phyloP scores from a whole-genome alignment of 2,113 vertebrate genomes.

The Pterocles orientalis region DNA sequence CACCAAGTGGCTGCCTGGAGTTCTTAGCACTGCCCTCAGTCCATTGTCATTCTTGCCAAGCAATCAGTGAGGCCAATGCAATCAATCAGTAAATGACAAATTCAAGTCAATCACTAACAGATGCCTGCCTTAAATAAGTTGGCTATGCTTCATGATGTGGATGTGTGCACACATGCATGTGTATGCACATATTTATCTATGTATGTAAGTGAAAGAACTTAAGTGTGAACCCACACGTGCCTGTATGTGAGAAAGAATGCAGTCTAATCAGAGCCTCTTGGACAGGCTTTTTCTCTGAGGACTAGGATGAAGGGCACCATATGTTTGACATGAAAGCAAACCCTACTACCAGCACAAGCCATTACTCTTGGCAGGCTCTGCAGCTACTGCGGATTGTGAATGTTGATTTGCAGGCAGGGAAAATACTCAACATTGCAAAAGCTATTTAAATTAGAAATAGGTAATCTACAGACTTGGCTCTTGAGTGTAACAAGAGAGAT shows the following conservation, averaged over 20 bases:
- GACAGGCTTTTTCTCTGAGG: not conserved
- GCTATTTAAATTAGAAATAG: not conserved
- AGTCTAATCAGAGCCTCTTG: not conserved
- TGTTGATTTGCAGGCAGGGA: not conserved
- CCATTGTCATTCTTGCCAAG: not conserved
- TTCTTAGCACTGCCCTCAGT: not conserved
- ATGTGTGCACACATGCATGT: not conserved
- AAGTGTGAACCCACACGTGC: fast-evolving
- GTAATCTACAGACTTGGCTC: not conserved
- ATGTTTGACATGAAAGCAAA: not conserved
- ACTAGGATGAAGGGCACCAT: not conserved
- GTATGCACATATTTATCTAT: not conserved
- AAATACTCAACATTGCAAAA: not conserved
- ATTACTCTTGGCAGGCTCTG: not conserved
- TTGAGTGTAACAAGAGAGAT: not conserved
- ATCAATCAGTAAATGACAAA: not conserved
- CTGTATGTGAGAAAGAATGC: not conserved
- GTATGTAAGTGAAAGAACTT: not conserved
- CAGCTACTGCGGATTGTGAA: not conserved
- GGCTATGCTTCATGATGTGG: not conserved
- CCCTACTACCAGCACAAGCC: not conserved
- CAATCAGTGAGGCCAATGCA: not conserved
- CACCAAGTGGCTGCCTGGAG: not conserved
- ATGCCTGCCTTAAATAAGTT: not conserved
- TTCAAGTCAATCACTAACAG: not conserved